These are phyloP conservation scores for Drosophila putrida DNA, from an alignment of 2,888 invertebrate species.

Conservation along the genomic window DNA sequence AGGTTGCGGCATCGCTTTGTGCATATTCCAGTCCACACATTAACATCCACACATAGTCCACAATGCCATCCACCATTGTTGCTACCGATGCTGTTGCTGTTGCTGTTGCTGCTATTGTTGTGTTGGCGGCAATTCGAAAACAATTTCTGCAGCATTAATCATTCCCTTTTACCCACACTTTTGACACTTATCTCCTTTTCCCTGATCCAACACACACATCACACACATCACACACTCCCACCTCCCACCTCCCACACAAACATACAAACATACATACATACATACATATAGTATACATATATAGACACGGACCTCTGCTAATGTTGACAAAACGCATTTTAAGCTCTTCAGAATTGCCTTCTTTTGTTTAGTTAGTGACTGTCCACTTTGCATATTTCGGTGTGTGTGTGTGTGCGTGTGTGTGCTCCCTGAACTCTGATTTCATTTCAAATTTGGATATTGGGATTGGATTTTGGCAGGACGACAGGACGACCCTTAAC, in stretches of 20 bases:
- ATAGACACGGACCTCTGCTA: slow-evolving; percentile 48
- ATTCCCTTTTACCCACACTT: slow-evolving; percentile 54
- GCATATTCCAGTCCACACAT: slow-evolving; percentile 60
- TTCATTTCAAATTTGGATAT: slow-evolving; percentile 59
- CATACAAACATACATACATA: not conserved
- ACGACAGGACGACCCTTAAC: slow-evolving; percentile 24
- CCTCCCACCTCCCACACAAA: slow-evolving; percentile 1
- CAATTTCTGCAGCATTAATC: slow-evolving; percentile 81
- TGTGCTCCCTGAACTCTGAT: slow-evolving; percentile 41
- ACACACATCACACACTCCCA: slow-evolving; percentile 12
- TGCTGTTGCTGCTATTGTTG: slow-evolving; percentile 42
- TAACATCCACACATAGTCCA: slow-evolving; percentile 40
- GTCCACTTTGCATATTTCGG: slow-evolving; percentile 28
- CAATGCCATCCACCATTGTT: slow-evolving; percentile 32
- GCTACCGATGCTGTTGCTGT: slow-evolving; percentile 33
- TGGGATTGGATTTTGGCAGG: slow-evolving; percentile 25
- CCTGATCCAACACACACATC: not conserved
- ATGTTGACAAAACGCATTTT: slow-evolving; percentile 84
- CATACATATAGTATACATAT: not conserved
- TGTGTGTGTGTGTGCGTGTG: slow-evolving; percentile 12
- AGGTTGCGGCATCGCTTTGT: slow-evolving; percentile 51
- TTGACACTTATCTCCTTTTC: slow-evolving; percentile 32
- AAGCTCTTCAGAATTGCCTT: slow-evolving; percentile 75
- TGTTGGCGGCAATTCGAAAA: slow-evolving; percentile 73
- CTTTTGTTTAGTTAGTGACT: slow-evolving; percentile 71